Conservation (phyloP, 1,140 invertebrate species). For the Heliconius eleuchia region DNA sequence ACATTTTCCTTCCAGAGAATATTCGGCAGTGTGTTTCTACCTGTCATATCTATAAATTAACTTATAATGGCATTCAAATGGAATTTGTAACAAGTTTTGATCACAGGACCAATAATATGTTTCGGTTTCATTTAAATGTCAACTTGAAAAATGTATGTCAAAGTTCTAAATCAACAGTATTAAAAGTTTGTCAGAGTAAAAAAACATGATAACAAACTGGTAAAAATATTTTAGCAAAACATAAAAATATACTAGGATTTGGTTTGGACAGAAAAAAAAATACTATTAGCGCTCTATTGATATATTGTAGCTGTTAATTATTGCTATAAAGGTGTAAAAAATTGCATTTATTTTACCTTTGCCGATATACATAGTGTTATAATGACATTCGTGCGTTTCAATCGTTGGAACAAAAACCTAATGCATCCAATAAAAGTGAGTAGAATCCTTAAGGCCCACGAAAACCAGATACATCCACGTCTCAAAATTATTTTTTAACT, state of each 20-base stretch:
- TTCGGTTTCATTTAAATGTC: not conserved
- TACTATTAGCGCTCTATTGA: too few species aligned
- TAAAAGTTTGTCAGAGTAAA: not conserved
- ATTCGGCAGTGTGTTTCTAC: constrained; percentile 62
- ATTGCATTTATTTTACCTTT: too few species aligned
- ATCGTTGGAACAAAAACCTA: too few species aligned
- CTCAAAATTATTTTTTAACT: too few species aligned
- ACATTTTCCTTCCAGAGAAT: constrained; percentile 66
- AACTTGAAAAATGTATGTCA: not conserved
- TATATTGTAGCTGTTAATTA: too few species aligned
- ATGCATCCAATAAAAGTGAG: too few species aligned
- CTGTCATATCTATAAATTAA: constrained; percentile 69
- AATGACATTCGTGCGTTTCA: too few species aligned
- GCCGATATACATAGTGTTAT: too few species aligned
- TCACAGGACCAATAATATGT: not conserved
- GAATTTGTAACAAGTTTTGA: constrained; percentile 26
- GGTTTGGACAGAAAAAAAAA: not conserved
- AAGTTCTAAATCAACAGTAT: not conserved
- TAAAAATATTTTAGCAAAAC: not conserved
- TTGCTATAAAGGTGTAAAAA: too few species aligned
- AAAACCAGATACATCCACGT: too few species aligned
- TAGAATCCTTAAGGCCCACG: too few species aligned
- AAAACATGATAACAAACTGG: not conserved
- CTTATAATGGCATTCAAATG: constrained; percentile 58
- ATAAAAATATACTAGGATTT: not conserved